These are phyloP conservation scores for Phalacrocorax pelagicus DNA, from an alignment of 2,113 vertebrate species.

Conservation along the genomic window DNA sequence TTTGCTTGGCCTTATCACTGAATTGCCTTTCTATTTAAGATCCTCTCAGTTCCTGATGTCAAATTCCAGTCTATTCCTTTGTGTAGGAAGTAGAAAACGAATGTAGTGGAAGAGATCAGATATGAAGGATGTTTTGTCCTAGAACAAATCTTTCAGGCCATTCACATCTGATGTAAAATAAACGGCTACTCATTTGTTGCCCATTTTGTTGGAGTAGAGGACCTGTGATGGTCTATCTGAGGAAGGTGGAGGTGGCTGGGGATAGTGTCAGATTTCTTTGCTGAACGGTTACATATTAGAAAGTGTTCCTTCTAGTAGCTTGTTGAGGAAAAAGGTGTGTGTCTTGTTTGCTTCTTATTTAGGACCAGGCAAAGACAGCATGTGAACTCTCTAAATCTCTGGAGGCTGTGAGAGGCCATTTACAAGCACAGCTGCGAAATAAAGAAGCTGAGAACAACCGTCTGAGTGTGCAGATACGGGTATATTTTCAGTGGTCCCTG, in stretches of 20 bases:
- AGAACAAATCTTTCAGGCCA: not conserved
- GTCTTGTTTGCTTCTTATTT: not conserved
- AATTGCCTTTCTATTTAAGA: not conserved
- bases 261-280: not conserved
- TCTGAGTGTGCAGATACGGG: slow-evolving; percentile 82
- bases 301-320: not conserved
- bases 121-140: not conserved
- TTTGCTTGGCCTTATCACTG: not conserved
- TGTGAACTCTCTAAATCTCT: slow-evolving; percentile 80
- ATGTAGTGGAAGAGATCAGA: not conserved
- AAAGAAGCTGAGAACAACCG: slow-evolving; percentile 89
- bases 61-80: not conserved
- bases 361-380: slow-evolving; percentile 83
- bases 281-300: not conserved
- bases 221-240: not conserved
- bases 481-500: not conserved
- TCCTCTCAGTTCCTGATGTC: not conserved
- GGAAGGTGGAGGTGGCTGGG: not conserved
- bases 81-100: not conserved
- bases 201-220: not conserved
- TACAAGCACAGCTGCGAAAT: slow-evolving; percentile 85
- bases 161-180: not conserved
- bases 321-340: not conserved
- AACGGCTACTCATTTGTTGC: not conserved
- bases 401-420: slow-evolving; percentile 81